These are phyloP conservation scores for Remorina albescens DNA, from an alignment of 2,797 vertebrate genomes.

Conservation along the genomic window DNA sequence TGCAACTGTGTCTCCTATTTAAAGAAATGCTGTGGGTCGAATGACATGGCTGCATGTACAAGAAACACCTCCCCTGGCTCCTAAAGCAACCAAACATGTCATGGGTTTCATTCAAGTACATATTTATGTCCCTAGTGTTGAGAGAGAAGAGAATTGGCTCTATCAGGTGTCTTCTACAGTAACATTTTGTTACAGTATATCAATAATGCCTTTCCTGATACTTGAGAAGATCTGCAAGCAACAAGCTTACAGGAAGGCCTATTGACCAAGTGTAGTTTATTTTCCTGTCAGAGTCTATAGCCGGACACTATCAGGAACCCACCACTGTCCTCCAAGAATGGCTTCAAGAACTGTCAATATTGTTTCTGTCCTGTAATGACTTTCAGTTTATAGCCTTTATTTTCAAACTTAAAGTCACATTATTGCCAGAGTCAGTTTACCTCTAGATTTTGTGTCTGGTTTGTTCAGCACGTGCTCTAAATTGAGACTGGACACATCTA, in stretches of 20 bases:
- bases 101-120: slow-evolving; percentile 45
- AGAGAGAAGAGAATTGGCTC: slow-evolving; percentile 47
- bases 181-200: slow-evolving; percentile 67
- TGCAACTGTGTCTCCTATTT: slow-evolving; percentile 26
- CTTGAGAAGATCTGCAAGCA: slow-evolving; percentile 76
- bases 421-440: slow-evolving; percentile 43
- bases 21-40: slow-evolving; percentile 22
- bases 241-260: slow-evolving; percentile 86
- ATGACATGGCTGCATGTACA: slow-evolving; percentile 32
- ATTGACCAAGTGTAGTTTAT: slow-evolving; percentile 78
- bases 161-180: slow-evolving; percentile 74
- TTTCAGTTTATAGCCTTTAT: slow-evolving; percentile 40
- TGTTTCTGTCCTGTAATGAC: slow-evolving; percentile 73
- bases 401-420: slow-evolving; percentile 28
- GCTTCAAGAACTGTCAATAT: slow-evolving; percentile 55
- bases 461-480: slow-evolving; percentile 2
- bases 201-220: slow-evolving; percentile 78
- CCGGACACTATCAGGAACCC: slow-evolving; percentile 74
- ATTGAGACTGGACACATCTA: not conserved
- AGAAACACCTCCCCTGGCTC: slow-evolving; percentile 50
- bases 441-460: slow-evolving; percentile 3
- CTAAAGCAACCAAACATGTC: slow-evolving; percentile 53
- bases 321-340: slow-evolving; percentile 54
- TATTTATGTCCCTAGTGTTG: slow-evolving; percentile 39
- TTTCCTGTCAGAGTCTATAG: slow-evolving; percentile 82